phyloP scores from a whole-genome alignment of 2,797 vertebrate genomes.

The Mormyrops boulengeri region DNA sequence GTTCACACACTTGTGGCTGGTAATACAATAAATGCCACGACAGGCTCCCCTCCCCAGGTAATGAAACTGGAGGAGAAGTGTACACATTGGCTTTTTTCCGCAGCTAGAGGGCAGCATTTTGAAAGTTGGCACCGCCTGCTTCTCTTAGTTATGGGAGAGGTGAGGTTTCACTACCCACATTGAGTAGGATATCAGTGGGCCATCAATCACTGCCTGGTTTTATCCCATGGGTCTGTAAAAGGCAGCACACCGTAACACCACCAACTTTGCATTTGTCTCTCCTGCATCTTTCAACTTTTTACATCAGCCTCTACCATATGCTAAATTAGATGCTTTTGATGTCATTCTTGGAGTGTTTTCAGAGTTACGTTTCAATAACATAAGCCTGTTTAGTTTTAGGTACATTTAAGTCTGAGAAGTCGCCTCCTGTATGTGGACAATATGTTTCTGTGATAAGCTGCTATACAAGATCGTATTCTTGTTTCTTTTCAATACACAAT shows the following conservation, averaged over 20 bases:
- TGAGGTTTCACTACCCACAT: not conserved
- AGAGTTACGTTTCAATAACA: not conserved
- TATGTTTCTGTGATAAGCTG: not conserved
- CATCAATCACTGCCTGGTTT: not conserved
- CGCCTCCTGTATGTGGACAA: not conserved
- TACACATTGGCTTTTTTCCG: not conserved
- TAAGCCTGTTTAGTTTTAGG: not conserved
- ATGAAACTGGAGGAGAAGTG: not conserved
- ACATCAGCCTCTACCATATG: not conserved
- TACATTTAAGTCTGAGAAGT: not conserved
- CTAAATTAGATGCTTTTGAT: not conserved
- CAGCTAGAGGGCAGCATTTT: not conserved
- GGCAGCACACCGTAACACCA: not conserved
- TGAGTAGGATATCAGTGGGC: not conserved
- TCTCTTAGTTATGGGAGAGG: not conserved
- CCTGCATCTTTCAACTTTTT: not conserved
- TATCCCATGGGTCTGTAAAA: not conserved
- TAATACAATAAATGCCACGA: not conserved
- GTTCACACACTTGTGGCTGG: not conserved
- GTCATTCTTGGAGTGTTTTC: not conserved
- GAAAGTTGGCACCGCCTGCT: not conserved
- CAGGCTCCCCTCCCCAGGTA: not conserved
- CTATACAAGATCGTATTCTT: not conserved
- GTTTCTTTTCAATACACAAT: not conserved
- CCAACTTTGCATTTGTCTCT: not conserved